Conservation (phyloP, 2,888 invertebrate species). For the Dusona sp. region DNA sequence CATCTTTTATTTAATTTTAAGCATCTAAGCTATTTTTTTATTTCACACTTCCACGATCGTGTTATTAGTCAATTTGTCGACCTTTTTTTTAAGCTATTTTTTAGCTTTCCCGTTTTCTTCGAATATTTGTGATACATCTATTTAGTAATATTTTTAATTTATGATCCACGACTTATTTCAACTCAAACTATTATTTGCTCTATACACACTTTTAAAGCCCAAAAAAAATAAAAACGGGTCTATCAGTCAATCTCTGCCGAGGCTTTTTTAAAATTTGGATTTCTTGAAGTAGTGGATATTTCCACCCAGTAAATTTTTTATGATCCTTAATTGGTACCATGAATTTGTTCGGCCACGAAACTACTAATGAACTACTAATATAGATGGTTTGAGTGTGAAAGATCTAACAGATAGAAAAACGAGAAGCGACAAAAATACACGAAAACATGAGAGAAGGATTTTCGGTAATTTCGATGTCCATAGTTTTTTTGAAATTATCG, state of each 20-base stretch:
- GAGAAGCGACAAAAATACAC: not conserved
- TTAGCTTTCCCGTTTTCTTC: slow-evolving; percentile 47
- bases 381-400: not conserved
- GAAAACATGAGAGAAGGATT: not conserved
- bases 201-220: not conserved
- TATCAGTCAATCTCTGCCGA: not conserved
- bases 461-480: not conserved
- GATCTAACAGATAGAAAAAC: not conserved
- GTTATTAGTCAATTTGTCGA: too few species aligned
- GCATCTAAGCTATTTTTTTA: too few species aligned
- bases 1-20: too few species aligned
- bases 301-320: not conserved
- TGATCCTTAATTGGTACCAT: not conserved
- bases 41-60: too few species aligned
- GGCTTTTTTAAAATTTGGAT: not conserved
- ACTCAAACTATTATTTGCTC: too few species aligned
- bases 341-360: not conserved
- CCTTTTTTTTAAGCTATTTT: not conserved
- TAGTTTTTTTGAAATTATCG: slow-evolving; percentile 6
- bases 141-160: too few species aligned
- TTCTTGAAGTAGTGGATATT: not conserved
- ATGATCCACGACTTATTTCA: too few species aligned
- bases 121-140: slow-evolving; percentile 54
- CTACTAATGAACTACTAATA: not conserved
- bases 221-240: too few species aligned